phyloP scores from a whole-genome alignment of 2,113 vertebrate species.

The Talpa occidentalis region DNA sequence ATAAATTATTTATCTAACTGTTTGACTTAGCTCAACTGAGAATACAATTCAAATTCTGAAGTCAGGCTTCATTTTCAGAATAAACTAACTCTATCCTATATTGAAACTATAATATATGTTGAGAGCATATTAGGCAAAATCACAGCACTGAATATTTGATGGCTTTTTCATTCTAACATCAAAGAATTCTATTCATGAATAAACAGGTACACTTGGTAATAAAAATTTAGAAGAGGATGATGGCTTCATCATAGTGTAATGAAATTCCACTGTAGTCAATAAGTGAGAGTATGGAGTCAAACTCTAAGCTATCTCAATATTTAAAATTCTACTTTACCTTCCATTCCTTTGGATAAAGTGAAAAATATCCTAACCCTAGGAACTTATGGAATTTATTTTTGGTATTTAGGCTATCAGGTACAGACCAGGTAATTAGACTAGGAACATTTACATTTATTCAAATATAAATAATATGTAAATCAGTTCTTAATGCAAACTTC shows the following conservation, averaged over 20 bases:
- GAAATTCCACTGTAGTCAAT: not conserved
- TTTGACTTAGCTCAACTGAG: not conserved
- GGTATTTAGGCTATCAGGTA: not conserved
- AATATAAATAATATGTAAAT: not conserved
- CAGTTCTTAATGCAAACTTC: not conserved
- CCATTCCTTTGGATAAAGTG: not conserved
- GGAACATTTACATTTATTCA: not conserved
- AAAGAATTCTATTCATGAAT: not conserved
- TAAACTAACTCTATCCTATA: not conserved
- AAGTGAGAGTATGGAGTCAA: not conserved
- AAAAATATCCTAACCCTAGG: not conserved
- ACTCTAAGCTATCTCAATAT: not conserved
- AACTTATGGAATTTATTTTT: not conserved
- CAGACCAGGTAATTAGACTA: not conserved
- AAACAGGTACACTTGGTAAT: not conserved
- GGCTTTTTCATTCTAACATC: not conserved
- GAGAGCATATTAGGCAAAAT: not conserved
- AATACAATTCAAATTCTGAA: conserved; percentile 18
- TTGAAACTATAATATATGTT: not conserved
- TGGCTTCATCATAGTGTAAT: not conserved
- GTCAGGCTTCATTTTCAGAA: not conserved
- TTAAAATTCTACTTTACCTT: not conserved
- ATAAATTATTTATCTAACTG: conserved; percentile 8
- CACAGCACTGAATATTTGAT: not conserved
- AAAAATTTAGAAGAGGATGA: not conserved